Evolutionary conservation across 2,888 invertebrate genomes (phyloP).

Genomic region (Melieria picta): DNA sequence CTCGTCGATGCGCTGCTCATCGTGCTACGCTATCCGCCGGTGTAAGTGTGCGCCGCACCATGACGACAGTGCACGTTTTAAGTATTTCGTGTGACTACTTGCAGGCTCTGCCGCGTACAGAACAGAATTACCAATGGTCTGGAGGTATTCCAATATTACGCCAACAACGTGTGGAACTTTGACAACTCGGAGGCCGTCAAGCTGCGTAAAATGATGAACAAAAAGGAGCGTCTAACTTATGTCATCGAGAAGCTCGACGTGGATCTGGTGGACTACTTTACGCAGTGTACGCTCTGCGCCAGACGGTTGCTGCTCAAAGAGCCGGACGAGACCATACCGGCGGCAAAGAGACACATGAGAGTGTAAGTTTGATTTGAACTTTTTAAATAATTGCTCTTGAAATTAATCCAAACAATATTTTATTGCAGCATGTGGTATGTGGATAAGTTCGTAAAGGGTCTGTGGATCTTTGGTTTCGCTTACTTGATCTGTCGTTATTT

Average conservation of each 20-base stretch:
- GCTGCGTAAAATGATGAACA: slow-evolving; percentile 72
- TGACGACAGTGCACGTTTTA: neutral
- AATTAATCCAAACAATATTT: slow-evolving; percentile 37
- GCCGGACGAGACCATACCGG: slow-evolving; percentile 80
- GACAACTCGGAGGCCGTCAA: slow-evolving; percentile 74
- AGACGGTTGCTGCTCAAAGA: slow-evolving; percentile 86
- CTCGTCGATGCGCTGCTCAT: slow-evolving; percentile 82
- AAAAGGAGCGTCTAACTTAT: slow-evolving; percentile 73
- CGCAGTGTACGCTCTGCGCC: slow-evolving; percentile 82
- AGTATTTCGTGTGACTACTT: neutral
- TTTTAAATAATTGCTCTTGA: neutral
- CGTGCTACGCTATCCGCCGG: slow-evolving; percentile 85
- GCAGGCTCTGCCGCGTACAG: slow-evolving; percentile 83
- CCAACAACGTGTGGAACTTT: slow-evolving; percentile 92
- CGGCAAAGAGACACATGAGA: slow-evolving; percentile 81
- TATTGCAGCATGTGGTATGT: slow-evolving; percentile 86
- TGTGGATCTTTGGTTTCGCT: slow-evolving; percentile 74
- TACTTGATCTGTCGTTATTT: slow-evolving; percentile 64
- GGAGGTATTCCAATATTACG: slow-evolving; percentile 91
- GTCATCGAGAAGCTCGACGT: slow-evolving; percentile 75
- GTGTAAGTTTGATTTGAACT: slow-evolving; percentile 71
- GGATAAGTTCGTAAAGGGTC: slow-evolving; percentile 76
- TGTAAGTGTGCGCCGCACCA: slow-evolving; percentile 73
- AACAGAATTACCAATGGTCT: slow-evolving; percentile 86
- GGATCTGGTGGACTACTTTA: slow-evolving; percentile 83